Evolutionary conservation across 1,140 invertebrate species (phyloP).

Genomic region (Wiebesia pumilae): DNA sequence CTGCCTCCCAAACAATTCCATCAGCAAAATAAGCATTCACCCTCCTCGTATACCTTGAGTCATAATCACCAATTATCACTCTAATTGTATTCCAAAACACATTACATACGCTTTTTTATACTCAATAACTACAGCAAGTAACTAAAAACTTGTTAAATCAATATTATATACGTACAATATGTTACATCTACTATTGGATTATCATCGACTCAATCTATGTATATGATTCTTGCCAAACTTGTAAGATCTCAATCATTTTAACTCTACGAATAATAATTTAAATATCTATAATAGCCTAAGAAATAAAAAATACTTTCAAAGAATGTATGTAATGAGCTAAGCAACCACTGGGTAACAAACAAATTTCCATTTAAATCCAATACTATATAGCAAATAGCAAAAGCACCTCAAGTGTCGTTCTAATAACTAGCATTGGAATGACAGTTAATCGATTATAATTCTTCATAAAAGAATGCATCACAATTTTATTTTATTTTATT

Average conservation of each 20-base stretch:
- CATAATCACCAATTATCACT: conserved; percentile 29
- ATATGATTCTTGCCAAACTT: neutral
- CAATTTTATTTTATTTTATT: too few relatives aligned
- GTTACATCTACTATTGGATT: conserved; percentile 16
- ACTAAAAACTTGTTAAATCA: neutral
- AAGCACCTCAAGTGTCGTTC: conserved; percentile 41
- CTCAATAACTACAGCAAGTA: conserved; percentile 19
- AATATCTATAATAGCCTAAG: conserved; percentile 20
- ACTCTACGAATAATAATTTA: neutral
- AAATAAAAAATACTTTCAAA: conserved; percentile 29
- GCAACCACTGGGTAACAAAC: conserved; percentile 35
- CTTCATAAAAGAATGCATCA: neutral
- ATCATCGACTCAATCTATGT: neutral
- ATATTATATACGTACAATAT: neutral
- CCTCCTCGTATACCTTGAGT: conserved; percentile 8
- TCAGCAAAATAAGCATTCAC: conserved; percentile 24
- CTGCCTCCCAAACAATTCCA: conserved; percentile 35
- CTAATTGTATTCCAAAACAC: conserved; percentile 28
- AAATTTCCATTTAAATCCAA: conserved; percentile 11
- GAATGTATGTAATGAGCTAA: conserved; percentile 37
- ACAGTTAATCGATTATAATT: neutral
- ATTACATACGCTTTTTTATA: conserved; percentile 32
- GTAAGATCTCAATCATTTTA: neutral
- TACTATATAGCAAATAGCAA: conserved; percentile 46
- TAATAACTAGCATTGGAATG: conserved; percentile 42